These are phyloP conservation scores for Dynastes maya DNA, from an alignment of 2,888 invertebrate species.

Conservation along the genomic window DNA sequence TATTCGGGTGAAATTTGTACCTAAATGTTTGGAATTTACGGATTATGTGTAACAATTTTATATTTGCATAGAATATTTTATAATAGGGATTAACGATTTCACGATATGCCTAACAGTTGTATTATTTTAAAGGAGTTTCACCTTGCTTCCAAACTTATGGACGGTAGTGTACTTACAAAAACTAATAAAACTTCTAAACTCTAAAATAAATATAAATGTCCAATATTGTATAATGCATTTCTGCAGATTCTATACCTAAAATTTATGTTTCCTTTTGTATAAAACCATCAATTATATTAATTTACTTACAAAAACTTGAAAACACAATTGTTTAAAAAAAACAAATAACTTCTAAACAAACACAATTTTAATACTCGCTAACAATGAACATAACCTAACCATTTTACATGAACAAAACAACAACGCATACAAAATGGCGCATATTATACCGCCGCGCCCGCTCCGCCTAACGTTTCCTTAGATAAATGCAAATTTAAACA, in stretches of 20 bases:
- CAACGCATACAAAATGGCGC: not conserved
- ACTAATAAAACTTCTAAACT: not conserved
- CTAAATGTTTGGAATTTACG: no score
- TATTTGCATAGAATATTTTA: no score
- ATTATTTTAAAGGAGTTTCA: no score
- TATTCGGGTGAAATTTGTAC: no score
- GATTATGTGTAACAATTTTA: no score
- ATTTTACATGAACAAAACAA: no score
- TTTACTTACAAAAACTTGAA: conserved; percentile 2
- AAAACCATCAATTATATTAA: not conserved
- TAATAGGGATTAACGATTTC: no score
- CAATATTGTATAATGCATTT: not conserved
- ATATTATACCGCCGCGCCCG: not conserved
- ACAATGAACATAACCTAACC: not conserved
- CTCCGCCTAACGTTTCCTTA: not conserved
- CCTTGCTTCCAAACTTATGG: no score
- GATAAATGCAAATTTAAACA: not conserved
- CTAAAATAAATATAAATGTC: not conserved
- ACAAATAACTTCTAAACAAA: not conserved
- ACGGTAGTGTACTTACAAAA: conserved; percentile 7
- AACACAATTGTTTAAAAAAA: not conserved
- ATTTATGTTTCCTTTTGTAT: not conserved
- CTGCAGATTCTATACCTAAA: conserved; percentile 6
- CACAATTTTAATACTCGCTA: not conserved
- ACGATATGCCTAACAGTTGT: no score